phyloP scores from a whole-genome alignment of 2,797 vertebrate species.

The Numenius phaeopus region DNA sequence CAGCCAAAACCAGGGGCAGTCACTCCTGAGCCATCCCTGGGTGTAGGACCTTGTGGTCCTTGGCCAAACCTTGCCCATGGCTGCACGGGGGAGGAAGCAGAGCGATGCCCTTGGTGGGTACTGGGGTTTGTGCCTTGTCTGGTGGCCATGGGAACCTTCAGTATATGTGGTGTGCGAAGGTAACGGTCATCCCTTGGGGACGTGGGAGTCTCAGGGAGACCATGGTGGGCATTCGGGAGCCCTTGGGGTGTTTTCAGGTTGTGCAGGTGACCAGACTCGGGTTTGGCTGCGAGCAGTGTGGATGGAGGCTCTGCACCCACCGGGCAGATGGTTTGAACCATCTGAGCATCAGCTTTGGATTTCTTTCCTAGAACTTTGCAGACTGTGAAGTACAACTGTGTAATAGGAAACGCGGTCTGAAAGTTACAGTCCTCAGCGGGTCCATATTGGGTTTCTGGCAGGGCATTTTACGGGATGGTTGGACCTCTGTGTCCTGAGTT shows the following conservation, averaged over 20 bases:
- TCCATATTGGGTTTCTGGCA: neutral
- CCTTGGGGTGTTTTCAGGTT: neutral
- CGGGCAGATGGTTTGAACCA: neutral
- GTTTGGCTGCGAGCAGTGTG: neutral
- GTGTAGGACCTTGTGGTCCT: neutral
- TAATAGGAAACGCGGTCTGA: neutral
- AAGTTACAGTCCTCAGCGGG: neutral
- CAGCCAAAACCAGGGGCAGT: neutral
- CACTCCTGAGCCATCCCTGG: neutral
- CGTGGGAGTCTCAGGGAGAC: neutral
- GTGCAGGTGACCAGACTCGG: neutral
- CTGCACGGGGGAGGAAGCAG: neutral
- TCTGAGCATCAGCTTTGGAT: neutral
- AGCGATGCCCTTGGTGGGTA: neutral
- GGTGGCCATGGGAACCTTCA: rapidly evolving
- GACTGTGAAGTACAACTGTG: neutral
- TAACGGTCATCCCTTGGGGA: rapidly evolving
- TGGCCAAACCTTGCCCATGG: neutral
- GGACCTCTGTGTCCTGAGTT: neutral
- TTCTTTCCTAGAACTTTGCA: neutral
- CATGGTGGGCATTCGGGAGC: rapidly evolving
- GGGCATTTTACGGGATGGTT: neutral
- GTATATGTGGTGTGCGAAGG: rapidly evolving
- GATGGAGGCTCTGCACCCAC: neutral
- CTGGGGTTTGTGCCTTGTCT: neutral